Percentiles rank a stretch among this genome's conserved stretches.
Evolutionary conservation across 2,888 invertebrate genomes (phyloP).

Genomic region (Protodeltote pygarga): DNA sequence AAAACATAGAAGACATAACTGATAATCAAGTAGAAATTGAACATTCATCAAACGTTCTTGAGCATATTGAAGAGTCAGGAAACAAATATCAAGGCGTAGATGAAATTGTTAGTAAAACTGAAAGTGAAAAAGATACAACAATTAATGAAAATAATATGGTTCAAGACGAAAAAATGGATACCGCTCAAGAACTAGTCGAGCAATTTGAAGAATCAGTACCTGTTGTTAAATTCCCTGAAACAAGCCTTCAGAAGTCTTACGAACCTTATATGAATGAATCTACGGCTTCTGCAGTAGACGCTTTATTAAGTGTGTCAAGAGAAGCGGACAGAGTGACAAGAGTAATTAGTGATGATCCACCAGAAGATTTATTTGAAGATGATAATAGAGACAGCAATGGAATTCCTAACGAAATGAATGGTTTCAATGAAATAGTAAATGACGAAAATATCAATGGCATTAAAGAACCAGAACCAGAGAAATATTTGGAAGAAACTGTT

Average conservation of each 20-base stretch:
- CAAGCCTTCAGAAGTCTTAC: constrained; percentile 42
- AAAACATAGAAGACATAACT: constrained; percentile 2
- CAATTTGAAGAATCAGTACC: constrained; percentile 20
- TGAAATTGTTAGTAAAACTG: constrained; percentile 8
- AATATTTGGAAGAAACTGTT: constrained; percentile 20
- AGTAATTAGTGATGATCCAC: constrained; percentile 75
- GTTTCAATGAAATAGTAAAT: constrained; percentile 50
- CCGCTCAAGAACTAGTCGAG: constrained; percentile 4
- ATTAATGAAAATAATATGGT: constrained; percentile 13
- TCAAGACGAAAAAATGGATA: constrained; percentile 8
- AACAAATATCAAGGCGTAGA: constrained; percentile 16
- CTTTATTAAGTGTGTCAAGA: constrained; percentile 77
- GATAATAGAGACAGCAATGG: constrained; percentile 68
- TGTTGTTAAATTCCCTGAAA: constrained; percentile 37
- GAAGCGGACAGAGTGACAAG: constrained; percentile 79
- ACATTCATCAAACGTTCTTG: not conserved
- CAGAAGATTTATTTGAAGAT: constrained; percentile 82
- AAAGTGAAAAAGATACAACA: constrained; percentile 9
- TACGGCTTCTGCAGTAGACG: constrained; percentile 81
- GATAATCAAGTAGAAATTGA: constrained; percentile 4
- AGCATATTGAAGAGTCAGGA: not conserved
- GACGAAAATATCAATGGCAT: constrained; percentile 34
- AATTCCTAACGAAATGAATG: constrained; percentile 52
- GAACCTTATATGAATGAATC: constrained; percentile 74
- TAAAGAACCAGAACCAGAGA: constrained; percentile 31